Evolutionary conservation across 2,113 vertebrate genomes (phyloP).

Genomic region (Drymodes brunneopygia): DNA sequence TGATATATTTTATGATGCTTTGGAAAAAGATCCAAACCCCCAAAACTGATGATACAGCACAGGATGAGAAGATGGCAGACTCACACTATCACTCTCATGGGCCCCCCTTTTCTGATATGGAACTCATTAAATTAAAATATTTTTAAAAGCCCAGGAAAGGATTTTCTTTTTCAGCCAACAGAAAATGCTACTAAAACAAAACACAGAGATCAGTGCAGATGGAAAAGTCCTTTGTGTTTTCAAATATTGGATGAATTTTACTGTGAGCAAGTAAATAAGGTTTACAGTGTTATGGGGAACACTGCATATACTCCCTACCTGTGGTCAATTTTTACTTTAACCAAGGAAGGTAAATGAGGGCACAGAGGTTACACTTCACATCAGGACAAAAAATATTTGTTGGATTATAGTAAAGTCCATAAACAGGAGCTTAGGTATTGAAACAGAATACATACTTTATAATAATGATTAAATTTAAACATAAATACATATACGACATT

Average conservation of each 20-base stretch:
- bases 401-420: not conserved
- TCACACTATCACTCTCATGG: not conserved
- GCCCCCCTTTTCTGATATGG: not conserved
- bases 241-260: not conserved
- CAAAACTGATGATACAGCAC: not conserved
- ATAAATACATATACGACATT: not conserved
- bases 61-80: not conserved
- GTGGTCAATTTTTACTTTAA: not conserved
- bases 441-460: not conserved
- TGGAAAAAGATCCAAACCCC: not conserved
- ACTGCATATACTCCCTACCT: not conserved
- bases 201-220: rapidly evolving
- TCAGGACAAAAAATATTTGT: not conserved
- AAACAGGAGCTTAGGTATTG: not conserved
- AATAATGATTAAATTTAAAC: not conserved
- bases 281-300: not conserved
- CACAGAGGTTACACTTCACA: not conserved
- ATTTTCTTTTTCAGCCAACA: not conserved
- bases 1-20: not conserved
- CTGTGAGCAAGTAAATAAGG: not conserved
- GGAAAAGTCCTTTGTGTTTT: not conserved
- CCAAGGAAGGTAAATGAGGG: not conserved
- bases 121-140: not conserved
- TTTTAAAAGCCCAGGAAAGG: not conserved
- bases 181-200: not conserved